Evolutionary conservation across 2,888 invertebrate genomes (phyloP), one percentile per base, ranked within the genome.

Genomic region (Mesopsocus fuscifrons): DNA sequence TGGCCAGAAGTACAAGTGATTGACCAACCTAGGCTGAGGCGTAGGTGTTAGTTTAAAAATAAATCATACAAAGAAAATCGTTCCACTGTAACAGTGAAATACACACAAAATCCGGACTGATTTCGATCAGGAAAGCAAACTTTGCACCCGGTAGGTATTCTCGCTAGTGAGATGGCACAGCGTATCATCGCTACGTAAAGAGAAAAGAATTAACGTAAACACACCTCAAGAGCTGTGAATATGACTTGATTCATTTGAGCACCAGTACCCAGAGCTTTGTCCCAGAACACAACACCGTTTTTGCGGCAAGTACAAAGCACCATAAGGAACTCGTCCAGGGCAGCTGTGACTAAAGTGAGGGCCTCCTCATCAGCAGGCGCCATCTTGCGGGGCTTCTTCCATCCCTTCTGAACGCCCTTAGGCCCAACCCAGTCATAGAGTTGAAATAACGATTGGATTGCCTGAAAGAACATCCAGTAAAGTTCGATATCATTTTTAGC

Each of bases 381-480:
- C 20, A 18, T n/a, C 20, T 38, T 38, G 15, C 42, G 6, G 55
- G 49, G 44, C 58, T 59, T 56, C 59, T 48, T 51, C 57, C 1
- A 61, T 55, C 42, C 65, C 66, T 15, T 48, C 51, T 1, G 51
- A 53, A 52, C 64, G 61, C 62, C 64, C 8, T 62, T 63, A 1
- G 78, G 77, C 1, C 81, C 82, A 52, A 71, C 72, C 83, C 83
- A 84, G 49, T 75, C 71, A 51, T 77, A 83, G 2, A 83, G 59
- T 53, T 71, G 70, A 3, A 75, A 69, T 43, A 84, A 61, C 56
- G 71, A 68, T 50, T 72, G 72, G n/a, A 82, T 59, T 6, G 11
- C 11, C 26, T 26, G 26, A 11, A 26, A 26, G n/a, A n/a, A n/a
- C n/a, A n/a, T n/a, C n/a, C n/a, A n/a, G n/a, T n/a, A n/a, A n/a